Percentiles rank a stretch among this genome's conserved stretches.
phyloP scores from a whole-genome alignment of 1,140 invertebrate species.

The Ostrea edulis region DNA sequence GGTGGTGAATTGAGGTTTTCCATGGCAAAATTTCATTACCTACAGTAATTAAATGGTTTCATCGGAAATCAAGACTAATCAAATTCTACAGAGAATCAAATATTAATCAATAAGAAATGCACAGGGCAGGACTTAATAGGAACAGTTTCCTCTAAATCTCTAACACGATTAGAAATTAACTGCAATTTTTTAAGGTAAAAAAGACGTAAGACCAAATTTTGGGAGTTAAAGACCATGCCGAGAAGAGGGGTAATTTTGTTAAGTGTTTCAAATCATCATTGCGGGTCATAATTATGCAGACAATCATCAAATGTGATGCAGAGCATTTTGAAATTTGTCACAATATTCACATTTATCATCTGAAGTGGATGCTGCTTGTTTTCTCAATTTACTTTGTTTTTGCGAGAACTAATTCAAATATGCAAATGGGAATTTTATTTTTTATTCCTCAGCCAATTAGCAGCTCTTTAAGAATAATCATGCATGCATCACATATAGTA shows the following conservation, averaged over 20 bases:
- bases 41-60: conserved; percentile 37
- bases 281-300: not conserved
- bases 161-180: not conserved
- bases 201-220: conserved; percentile 32
- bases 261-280: conserved; percentile 9
- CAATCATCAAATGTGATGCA: not conserved
- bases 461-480: no score
- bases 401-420: no score
- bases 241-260: not conserved
- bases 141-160: conserved; percentile 23
- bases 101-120: conserved; percentile 6
- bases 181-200: not conserved
- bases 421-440: no score
- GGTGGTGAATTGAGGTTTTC: conserved; percentile 28
- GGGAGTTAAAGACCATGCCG: not conserved
- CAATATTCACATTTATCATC: not conserved
- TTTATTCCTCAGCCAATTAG: no score
- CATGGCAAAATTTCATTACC: conserved; percentile 35
- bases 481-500: no score
- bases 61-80: conserved; percentile 20
- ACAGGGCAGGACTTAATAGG: conserved; percentile 1
- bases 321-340: not conserved
- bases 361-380: no score
- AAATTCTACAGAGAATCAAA: conserved; percentile 19
- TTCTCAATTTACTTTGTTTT: no score